Base-by-base conservation (phyloP, 2,888 invertebrate species). In the Ypsolopha sequella region DNA sequence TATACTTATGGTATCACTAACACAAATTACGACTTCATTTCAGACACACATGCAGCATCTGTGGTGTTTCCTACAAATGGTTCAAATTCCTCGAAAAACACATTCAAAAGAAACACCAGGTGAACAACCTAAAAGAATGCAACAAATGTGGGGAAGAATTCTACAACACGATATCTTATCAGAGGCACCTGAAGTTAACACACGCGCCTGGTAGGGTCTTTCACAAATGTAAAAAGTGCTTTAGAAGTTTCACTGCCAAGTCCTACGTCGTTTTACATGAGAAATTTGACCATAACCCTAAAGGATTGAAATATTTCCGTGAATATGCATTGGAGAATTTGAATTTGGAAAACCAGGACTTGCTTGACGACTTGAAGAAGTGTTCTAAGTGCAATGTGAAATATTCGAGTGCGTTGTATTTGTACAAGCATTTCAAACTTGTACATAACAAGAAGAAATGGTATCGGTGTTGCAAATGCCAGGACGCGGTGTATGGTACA, bases 21-120 rank as follows among this genome's bases (percentile, higher is more conserved):
- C 24, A 24, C 24, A 24, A 24, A 24, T 24, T 24, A 24, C 4
- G 4, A 24, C 24, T 24, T 24, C 24, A 24, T 24, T 24, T 14
- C 11, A 4, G 50, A 8, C 50, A 50, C 36, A 7, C 11, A 1
- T 50, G 50, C n/a, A 7, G 11, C 13, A 6, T 9, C 7, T 50
- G 50, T 9, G 50, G 50, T 0, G 50, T 43, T 14, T 50, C 50
- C 1, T 50, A 50, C 50, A 50, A 50, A 35, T 50, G 41, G 41
- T 50, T 41, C 14, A 50, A 50, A 43, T 50, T 50, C 13, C 50
- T 50, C 9, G 13, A 41, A 10, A 24, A 41, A 7, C 50, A 50
- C 33, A 50, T 50, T 8, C 10, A 50, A 36, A 39, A 50, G 24
- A 50, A 41, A 9, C 50, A 50, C 35, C n/a, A 41, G 6, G 35